phyloP scores from a whole-genome alignment of 2,797 vertebrate species.

The Chloroceryle inda region DNA sequence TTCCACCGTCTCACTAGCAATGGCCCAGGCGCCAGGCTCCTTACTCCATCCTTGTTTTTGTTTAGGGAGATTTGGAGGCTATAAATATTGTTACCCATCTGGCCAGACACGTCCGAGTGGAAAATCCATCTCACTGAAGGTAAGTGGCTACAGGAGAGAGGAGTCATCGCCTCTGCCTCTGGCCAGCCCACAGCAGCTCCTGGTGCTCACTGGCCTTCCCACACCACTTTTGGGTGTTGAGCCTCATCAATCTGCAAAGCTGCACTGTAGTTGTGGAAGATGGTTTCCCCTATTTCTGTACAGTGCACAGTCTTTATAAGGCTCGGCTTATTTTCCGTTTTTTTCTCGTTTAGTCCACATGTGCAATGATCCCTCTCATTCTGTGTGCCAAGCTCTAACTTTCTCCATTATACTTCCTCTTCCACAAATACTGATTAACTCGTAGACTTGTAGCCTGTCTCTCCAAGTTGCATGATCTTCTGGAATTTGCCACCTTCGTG shows the following conservation, averaged over 20 bases:
- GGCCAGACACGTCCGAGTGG: neutral
- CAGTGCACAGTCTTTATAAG: neutral
- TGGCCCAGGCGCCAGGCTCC: neutral
- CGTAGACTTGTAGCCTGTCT: neutral
- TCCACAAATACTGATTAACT: neutral
- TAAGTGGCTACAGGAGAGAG: neutral
- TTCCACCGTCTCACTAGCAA: neutral
- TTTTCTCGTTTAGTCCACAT: neutral
- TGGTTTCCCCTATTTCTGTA: neutral
- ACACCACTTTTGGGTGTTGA: accelerated
- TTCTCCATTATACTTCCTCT: neutral
- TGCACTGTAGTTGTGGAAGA: neutral
- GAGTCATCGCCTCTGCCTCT: neutral
- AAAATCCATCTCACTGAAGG: neutral
- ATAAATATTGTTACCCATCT: neutral
- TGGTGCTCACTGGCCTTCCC: neutral
- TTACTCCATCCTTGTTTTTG: neutral
- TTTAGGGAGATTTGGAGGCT: neutral
- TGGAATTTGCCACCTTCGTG: neutral
- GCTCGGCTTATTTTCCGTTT: neutral
- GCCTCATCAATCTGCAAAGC: neutral
- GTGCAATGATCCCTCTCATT: neutral
- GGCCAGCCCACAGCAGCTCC: neutral
- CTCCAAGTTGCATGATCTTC: neutral
- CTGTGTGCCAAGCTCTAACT: accelerated